Evolutionary conservation across 2,797 vertebrate genomes (phyloP).

Genomic region (Brachyalestes nurse): DNA sequence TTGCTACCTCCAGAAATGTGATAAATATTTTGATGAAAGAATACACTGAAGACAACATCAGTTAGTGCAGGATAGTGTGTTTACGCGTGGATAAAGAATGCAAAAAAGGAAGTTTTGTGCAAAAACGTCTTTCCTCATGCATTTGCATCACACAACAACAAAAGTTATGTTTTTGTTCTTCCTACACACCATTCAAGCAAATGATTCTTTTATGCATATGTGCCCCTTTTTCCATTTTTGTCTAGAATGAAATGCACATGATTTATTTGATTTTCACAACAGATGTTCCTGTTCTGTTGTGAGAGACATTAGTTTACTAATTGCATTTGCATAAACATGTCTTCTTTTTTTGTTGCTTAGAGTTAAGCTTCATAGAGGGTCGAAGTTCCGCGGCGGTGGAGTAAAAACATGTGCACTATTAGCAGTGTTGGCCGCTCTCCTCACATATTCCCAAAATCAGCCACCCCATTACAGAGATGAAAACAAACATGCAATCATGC

Average conservation of each 20-base stretch:
- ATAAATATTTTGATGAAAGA: constrained; percentile 78
- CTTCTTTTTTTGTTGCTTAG: constrained; percentile 64
- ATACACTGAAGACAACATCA: constrained; percentile 75
- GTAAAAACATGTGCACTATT: constrained; percentile 68
- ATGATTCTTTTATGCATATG: no score
- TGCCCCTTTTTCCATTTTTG: no score
- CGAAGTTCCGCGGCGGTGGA: constrained; percentile 68
- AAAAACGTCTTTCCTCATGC: background rate
- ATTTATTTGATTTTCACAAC: no score
- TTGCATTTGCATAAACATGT: constrained; percentile 79
- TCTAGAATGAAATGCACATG: no score
- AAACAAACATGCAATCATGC: constrained; percentile 43
- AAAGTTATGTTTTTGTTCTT: background rate
- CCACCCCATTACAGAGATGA: constrained; percentile 9
- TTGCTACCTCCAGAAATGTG: constrained; percentile 75
- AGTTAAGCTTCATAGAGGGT: constrained; percentile 66
- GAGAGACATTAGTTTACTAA: constrained; percentile 65
- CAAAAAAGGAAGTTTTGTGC: background rate
- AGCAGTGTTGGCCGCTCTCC: constrained; percentile 52
- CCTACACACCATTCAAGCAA: no score
- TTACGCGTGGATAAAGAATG: constrained; percentile 64
- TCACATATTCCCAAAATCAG: constrained; percentile 34
- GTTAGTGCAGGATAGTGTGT: constrained; percentile 80
- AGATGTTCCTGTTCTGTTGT: background rate
- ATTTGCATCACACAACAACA: background rate